Evolutionary conservation across 1,140 invertebrate species (phyloP).

Genomic region (Anoplophora glabripennis): DNA sequence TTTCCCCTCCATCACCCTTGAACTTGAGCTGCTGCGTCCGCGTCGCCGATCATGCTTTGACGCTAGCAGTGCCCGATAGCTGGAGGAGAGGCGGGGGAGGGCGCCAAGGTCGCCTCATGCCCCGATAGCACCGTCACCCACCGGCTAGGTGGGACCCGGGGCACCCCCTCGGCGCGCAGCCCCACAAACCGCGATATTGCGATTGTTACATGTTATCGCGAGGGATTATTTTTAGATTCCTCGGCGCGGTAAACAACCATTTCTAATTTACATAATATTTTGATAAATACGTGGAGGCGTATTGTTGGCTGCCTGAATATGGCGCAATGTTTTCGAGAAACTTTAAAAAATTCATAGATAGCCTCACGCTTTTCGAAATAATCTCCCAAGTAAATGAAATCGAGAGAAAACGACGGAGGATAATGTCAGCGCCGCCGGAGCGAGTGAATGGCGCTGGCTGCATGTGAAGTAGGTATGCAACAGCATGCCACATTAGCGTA

Average conservation of each 20-base stretch:
- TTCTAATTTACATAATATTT: neutral
- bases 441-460: no score
- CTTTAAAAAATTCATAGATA: no score
- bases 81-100: conserved; percentile 26
- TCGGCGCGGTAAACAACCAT: neutral
- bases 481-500: neutral
- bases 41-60: conserved; percentile 23
- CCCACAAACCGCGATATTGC: neutral
- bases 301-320: no score
- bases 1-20: conserved; percentile 57
- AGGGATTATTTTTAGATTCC: neutral
- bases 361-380: no score
- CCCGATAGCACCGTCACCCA: conserved; percentile 26
- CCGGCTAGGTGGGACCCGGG: conserved; percentile 5
- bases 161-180: conserved; percentile 46
- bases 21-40: conserved; percentile 59
- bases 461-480: neutral
- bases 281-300: no score
- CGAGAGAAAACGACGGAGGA: no score
- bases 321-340: no score
- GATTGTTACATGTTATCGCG: neutral
- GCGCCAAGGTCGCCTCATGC: conserved; percentile 34
- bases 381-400: no score
- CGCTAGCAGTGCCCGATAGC: conserved; percentile 23
- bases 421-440: no score